Evolutionary conservation across 2,888 invertebrate species (phyloP).

Genomic region (Cotesia congregata): DNA sequence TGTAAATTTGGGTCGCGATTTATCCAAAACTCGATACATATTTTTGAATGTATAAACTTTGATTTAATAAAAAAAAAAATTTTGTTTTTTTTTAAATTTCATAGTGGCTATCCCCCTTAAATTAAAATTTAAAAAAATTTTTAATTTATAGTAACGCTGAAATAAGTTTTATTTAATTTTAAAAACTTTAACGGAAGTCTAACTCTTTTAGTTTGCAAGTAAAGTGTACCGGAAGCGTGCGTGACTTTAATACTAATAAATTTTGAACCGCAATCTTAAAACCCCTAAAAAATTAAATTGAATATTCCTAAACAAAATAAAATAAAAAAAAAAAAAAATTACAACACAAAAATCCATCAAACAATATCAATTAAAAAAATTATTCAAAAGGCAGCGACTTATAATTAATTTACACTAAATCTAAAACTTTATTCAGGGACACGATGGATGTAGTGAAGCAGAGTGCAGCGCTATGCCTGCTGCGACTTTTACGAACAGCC

Average conservation of each 20-base stretch:
- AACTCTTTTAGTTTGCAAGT: not conserved
- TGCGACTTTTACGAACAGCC: constrained; percentile 93
- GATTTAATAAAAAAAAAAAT: no score
- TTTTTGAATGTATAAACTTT: no score
- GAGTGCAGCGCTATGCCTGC: constrained; percentile 96
- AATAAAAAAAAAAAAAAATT: no score
- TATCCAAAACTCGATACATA: no score
- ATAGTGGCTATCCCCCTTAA: no score
- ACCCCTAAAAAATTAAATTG: no score
- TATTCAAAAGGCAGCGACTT: not conserved
- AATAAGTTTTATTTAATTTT: not conserved
- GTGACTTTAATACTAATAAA: not conserved
- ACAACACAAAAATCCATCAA: no score
- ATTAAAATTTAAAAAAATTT: no score
- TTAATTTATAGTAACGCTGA: not conserved
- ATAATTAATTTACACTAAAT: not conserved
- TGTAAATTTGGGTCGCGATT: no score
- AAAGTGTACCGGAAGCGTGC: not conserved
- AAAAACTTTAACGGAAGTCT: not conserved
- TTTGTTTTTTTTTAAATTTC: no score
- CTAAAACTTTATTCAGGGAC: constrained; percentile 75
- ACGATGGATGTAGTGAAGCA: constrained; percentile 99
- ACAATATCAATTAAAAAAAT: no score
- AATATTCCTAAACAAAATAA: no score
- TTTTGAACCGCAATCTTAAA: not conserved